phyloP scores from a whole-genome alignment of 2,797 vertebrate species.

The Falco columbarius region DNA sequence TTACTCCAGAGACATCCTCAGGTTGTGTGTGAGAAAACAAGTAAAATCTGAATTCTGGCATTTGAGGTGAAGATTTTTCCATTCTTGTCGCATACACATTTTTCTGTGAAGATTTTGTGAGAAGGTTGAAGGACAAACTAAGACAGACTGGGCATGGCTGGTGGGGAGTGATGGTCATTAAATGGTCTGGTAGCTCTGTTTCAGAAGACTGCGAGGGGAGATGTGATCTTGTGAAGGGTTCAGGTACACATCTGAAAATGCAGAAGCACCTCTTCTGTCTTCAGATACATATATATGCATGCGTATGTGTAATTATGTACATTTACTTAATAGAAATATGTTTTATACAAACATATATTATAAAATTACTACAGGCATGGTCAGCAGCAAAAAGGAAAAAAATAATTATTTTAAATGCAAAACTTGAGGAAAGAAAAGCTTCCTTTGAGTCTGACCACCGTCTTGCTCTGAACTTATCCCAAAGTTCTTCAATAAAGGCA shows the following conservation, averaged over 20 bases:
- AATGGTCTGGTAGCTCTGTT: background rate
- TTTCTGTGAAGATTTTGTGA: conserved; percentile 1
- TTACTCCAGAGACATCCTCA: conserved; percentile 67
- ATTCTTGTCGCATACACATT: background rate
- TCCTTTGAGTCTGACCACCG: background rate
- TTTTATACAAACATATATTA: background rate
- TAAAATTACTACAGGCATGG: background rate
- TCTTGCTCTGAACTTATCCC: background rate
- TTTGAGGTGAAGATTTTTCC: background rate
- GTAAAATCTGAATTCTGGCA: conserved; percentile 26
- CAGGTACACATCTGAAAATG: background rate
- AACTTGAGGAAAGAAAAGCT: background rate
- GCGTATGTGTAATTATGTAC: background rate
- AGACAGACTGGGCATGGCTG: background rate
- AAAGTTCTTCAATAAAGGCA: background rate
- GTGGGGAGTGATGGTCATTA: background rate
- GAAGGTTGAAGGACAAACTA: background rate
- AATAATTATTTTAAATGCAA: background rate
- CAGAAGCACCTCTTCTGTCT: background rate
- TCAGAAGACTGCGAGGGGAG: background rate
- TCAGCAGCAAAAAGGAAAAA: background rate
- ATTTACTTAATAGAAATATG: background rate
- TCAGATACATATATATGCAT: too few species aligned
- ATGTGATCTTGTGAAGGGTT: background rate
- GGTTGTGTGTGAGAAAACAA: conserved; percentile 58